These are phyloP conservation scores for Merluccius polli DNA, from an alignment of 2,797 vertebrate species.

Conservation along the genomic window DNA sequence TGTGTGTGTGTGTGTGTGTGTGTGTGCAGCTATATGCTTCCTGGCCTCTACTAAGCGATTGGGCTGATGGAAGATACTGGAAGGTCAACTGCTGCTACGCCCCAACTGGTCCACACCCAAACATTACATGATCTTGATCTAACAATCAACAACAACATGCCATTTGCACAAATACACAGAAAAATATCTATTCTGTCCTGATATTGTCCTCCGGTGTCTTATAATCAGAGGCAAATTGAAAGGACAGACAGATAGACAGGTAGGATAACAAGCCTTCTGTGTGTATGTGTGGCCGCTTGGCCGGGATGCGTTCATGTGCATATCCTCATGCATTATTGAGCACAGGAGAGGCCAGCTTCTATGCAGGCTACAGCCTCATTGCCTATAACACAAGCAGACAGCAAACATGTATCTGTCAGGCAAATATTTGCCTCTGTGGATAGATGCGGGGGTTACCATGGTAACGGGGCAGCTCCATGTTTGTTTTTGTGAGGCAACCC, in stretches of 20 bases:
- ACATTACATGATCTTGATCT: background rate
- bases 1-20: slow-evolving; percentile 1
- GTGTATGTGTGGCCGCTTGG: background rate
- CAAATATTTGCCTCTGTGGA: slow-evolving; percentile 59
- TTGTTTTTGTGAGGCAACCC: slow-evolving; percentile 32
- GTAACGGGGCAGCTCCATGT: slow-evolving; percentile 54
- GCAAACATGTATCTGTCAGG: slow-evolving; percentile 57
- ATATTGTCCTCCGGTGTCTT: too few species aligned
- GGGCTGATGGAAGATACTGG: slow-evolving; percentile 2
- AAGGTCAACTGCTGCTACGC: background rate
- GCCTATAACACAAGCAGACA: slow-evolving; percentile 39
- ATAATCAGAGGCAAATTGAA: too few species aligned
- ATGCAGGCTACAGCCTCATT: slow-evolving; percentile 24
- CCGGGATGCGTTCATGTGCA: too few species aligned
- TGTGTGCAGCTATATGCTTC: background rate
- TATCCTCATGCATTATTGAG: too few species aligned
- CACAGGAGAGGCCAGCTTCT: too few species aligned
- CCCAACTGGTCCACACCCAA: slow-evolving; percentile 16
- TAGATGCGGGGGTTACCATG: slow-evolving; percentile 48
- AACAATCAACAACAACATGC: background rate
- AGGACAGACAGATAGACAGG: background rate
- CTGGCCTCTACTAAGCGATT: slow-evolving; percentile 9
- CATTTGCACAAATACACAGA: slow-evolving; percentile 1
- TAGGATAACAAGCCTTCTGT: background rate
- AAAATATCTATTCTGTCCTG: too few species aligned